Base-by-base conservation (phyloP, 1,140 invertebrate species). In the Brachionus sp. region DNA sequence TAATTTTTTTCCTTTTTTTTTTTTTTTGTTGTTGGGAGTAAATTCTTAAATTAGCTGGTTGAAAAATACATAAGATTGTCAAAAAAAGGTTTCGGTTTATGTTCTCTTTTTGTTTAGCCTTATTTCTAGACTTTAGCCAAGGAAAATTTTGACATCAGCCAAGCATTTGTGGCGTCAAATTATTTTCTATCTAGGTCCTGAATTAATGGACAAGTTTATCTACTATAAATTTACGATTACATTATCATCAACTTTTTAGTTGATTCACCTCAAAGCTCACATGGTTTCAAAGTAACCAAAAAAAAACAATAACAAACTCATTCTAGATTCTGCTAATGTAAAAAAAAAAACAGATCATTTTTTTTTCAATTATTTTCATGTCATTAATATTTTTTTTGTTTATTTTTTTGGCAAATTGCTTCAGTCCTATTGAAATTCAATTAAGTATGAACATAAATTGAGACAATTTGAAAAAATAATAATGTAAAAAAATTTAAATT, bases 271-370 rank as follows among this genome's bases (percentile, higher is more conserved):
- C 33, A 10, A 25, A 66, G 33, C 37, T 39, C 37, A 39, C 33
- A 70, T 70, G 66, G 66, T 70, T 70, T 70, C 66, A 10, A 70
- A 70, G 35, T 70, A 39, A n/a, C n/a, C n/a, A n/a, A 57, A 57
- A 70, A 35, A 70, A 39, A 66, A 66, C 64, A 33, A 66, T 37
- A 66, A 66, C 25, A 66, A 66, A 70, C 66, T 37, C 42, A 39
- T 70, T 70, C 35, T 19, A 70, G 16, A 35, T 70, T 37, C 33
- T 35, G 66, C 37, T 70, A 70, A 70, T 70, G 66, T 39, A 42
- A 42, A 70, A 37, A 64, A 64, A 66, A 70, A 70, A 39, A 70
- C 35, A 70, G 37, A 39, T 39, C 35, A 39, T 39, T 39, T 37
- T n/a, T 70, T 70, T n/a, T 37, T 19, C 9, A 70, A n/a, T 33